phyloP scores from a whole-genome alignment of 2,888 invertebrate genomes.

The Netelia fuscicornis region DNA sequence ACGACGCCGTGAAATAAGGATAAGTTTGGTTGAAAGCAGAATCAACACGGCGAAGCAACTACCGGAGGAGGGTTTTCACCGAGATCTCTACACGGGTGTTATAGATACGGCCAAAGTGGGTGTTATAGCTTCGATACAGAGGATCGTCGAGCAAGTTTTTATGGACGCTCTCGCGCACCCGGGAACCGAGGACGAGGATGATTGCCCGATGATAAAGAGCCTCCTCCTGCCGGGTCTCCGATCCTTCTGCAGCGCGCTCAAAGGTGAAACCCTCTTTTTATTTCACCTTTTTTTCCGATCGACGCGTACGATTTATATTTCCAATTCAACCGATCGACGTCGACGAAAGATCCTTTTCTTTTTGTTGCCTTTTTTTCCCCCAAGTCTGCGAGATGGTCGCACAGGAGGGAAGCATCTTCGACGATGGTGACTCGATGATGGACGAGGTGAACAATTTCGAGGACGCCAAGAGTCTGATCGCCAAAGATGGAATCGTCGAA shows the following conservation, averaged over 20 bases:
- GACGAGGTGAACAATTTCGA: constrained; percentile 87
- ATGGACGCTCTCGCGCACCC: constrained; percentile 96
- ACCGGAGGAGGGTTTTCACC: constrained; percentile 97
- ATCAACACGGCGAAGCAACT: constrained; percentile 93
- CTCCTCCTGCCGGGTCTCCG: constrained; percentile 93
- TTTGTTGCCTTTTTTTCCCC: constrained; percentile 64
- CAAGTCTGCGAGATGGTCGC: constrained; percentile 94
- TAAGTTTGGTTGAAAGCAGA: constrained; percentile 66
- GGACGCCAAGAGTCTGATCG: constrained; percentile 89
- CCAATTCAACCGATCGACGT: constrained; percentile 35
- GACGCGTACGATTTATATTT: constrained; percentile 1
- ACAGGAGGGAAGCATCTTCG: constrained; percentile 91
- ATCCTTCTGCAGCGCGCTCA: constrained; percentile 96
- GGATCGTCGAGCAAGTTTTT: constrained; percentile 95
- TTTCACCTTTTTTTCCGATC: neutral
- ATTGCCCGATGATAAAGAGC: constrained; percentile 93
- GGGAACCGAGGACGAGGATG: constrained; percentile 92
- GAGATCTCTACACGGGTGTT: constrained; percentile 92
- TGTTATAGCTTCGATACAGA: constrained; percentile 94
- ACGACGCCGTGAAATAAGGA: constrained; percentile 4
- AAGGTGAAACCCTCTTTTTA: constrained; percentile 86
- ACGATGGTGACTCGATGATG: constrained; percentile 89
- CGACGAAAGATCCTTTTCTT: neutral
- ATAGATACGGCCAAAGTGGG: constrained; percentile 92
- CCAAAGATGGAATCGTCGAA: constrained; percentile 88